Evolutionary conservation across 2,888 invertebrate genomes (phyloP).

Genomic region (Drosophila maculinotata): DNA sequence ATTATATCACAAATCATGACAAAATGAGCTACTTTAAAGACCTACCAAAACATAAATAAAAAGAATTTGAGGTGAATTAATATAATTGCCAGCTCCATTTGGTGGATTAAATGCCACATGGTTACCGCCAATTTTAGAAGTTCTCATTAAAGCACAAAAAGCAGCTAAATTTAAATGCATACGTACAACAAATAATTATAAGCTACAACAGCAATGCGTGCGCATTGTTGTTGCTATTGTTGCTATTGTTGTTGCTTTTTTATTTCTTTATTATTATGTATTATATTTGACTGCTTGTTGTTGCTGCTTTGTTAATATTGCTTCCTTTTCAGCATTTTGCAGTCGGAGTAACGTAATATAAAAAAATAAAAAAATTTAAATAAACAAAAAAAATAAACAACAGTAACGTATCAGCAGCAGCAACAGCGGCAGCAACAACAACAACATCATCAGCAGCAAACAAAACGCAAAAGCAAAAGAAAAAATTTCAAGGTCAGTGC

Average conservation of each 20-base stretch:
- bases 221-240: constrained; percentile 29
- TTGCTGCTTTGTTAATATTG: constrained; percentile 53
- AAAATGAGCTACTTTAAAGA: constrained; percentile 15
- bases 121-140: constrained; percentile 38
- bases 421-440: constrained; percentile 26
- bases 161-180: constrained; percentile 49
- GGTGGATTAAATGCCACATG: constrained; percentile 67
- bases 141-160: constrained; percentile 40
- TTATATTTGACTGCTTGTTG: constrained; percentile 45
- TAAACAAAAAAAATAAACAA: constrained; percentile 64
- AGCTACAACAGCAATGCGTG: constrained; percentile 35
- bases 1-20: constrained; percentile 10
- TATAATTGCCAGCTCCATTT: constrained; percentile 51
- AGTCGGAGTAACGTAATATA: constrained; percentile 66
- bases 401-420: constrained; percentile 53
- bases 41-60: not conserved
- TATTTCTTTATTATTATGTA: constrained; percentile 33
- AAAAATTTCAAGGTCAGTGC: constrained; percentile 80
- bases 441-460: constrained; percentile 45
- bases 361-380: constrained; percentile 59
- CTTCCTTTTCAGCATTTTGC: constrained; percentile 70
- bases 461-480: constrained; percentile 69
- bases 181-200: constrained; percentile 58
- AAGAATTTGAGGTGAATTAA: constrained; percentile 36
- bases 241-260: constrained; percentile 34